Evolutionary conservation across 1,140 invertebrate species (phyloP).

Genomic region (Drosophila ambigua): DNA sequence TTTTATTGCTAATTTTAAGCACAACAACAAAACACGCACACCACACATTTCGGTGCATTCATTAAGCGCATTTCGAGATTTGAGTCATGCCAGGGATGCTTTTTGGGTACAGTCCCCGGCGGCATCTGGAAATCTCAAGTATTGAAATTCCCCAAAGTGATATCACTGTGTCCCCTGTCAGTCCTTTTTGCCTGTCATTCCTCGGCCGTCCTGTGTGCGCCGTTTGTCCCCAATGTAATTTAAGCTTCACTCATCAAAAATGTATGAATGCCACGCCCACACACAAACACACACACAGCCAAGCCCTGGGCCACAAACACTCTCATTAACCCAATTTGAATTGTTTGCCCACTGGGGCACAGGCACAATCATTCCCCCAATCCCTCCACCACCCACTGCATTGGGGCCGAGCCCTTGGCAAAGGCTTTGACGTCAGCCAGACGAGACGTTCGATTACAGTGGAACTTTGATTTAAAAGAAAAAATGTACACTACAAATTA

Average conservation of each 20-base stretch:
- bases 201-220: neutral
- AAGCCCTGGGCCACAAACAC: constrained; percentile 33
- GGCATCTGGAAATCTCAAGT: too few relatives aligned
- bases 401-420: constrained; percentile 25
- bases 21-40: too few relatives aligned
- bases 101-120: too few relatives aligned
- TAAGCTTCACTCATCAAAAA: constrained; percentile 36
- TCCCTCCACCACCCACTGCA: constrained; percentile 5
- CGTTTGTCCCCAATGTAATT: constrained; percentile 40
- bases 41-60: too few relatives aligned
- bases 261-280: constrained; percentile 33
- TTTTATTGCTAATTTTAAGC: too few relatives aligned
- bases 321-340: constrained; percentile 67
- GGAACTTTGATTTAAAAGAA: neutral
- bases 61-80: too few relatives aligned
- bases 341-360: constrained; percentile 21
- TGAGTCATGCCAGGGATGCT: too few relatives aligned
- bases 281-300: constrained; percentile 11
- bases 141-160: too few relatives aligned
- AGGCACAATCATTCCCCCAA: neutral
- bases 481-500: neutral
- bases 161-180: too few relatives aligned
- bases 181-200: neutral
- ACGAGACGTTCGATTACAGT: neutral
- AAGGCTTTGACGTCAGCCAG: constrained; percentile 20